phyloP scores from a whole-genome alignment of 2,113 vertebrate species.

The Sturnus vulgaris region DNA sequence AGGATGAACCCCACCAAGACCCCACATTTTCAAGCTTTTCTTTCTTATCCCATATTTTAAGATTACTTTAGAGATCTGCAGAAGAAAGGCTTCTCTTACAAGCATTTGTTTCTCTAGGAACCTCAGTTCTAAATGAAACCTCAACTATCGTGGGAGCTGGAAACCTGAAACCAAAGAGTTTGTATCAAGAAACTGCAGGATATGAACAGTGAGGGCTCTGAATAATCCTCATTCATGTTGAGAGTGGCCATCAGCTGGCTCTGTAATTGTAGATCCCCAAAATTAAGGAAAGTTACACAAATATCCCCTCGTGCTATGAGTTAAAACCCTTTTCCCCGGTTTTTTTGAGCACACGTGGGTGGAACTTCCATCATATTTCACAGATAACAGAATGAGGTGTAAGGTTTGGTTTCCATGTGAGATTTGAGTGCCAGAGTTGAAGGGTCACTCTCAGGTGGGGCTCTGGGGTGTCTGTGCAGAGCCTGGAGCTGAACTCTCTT shows the following conservation, averaged over 20 bases:
- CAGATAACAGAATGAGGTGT: not conserved
- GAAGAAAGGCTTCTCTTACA: constrained; percentile 13
- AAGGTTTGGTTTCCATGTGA: not conserved
- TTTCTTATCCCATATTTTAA: not conserved
- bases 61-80: not conserved
- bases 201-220: not conserved
- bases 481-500: not conserved
- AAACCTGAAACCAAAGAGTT: not conserved
- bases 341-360: rapidly evolving
- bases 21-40: not conserved
- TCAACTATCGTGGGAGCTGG: constrained; percentile 10
- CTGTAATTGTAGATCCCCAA: not conserved
- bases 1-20: not conserved
- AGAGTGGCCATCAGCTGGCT: not conserved
- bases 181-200: not conserved
- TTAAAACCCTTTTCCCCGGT: not conserved
- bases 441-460: not conserved
- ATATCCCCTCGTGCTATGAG: not conserved
- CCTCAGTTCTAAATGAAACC: constrained; percentile 20
- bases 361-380: not conserved
- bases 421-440: not conserved
- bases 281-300: not conserved
- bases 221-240: not conserved
- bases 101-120: constrained; percentile 40
- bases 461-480: not conserved